These are phyloP conservation scores for Ciconia maguari DNA, from an alignment of 2,113 vertebrate species.

Conservation along the genomic window DNA sequence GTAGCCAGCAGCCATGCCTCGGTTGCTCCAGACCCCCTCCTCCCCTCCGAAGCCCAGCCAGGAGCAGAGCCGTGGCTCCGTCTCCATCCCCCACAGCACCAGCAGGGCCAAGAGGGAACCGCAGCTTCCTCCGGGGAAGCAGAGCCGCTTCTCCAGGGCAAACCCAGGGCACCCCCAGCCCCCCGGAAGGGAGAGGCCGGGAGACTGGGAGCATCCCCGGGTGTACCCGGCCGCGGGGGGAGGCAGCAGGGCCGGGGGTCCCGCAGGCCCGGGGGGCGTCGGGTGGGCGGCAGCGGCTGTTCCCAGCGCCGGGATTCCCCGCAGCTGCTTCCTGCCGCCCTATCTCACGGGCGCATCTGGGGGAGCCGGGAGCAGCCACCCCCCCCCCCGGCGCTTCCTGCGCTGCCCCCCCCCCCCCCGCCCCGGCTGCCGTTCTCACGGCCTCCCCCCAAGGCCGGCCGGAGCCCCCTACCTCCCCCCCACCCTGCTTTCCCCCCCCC, in stretches of 20 bases:
- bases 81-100: background rate
- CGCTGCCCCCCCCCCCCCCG: background rate
- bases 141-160: background rate
- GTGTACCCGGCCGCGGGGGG: accelerated
- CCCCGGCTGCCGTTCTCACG: too few species aligned
- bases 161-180: background rate
- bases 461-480: too few species aligned
- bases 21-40: background rate
- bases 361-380: constrained; percentile 51
- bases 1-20: background rate
- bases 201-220: background rate
- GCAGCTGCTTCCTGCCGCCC: constrained; percentile 79
- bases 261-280: background rate
- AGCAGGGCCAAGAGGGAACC: background rate
- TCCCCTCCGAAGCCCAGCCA: background rate
- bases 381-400: constrained; percentile 63
- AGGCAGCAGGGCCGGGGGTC: background rate
- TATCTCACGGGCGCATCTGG: constrained; percentile 74
- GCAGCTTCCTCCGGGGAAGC: background rate
- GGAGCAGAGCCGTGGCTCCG: background rate
- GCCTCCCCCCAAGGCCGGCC: too few species aligned
- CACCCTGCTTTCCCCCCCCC: too few species aligned
- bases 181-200: background rate
- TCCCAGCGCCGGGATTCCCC: constrained; percentile 70
- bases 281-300: constrained; percentile 12